Evolutionary conservation across 1,140 invertebrate species (phyloP).

Genomic region (Plectrocnemia conspersa): DNA sequence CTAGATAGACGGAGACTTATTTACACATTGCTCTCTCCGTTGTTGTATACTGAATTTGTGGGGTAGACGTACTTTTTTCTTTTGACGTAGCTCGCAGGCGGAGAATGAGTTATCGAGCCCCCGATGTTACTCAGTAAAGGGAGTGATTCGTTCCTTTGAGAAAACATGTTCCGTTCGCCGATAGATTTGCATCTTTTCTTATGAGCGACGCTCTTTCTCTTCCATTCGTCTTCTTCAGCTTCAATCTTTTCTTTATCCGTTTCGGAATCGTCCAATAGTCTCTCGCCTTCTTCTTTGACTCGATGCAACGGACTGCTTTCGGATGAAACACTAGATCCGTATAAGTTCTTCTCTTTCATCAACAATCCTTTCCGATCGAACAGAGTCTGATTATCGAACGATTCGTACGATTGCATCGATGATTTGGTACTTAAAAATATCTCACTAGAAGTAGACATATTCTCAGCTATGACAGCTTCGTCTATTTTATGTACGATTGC

Average conservation of each 20-base stretch:
- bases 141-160: slow-evolving; percentile 50
- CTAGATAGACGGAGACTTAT: too few species aligned
- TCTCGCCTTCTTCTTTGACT: slow-evolving; percentile 29
- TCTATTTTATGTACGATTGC: slow-evolving; percentile 4
- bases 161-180: slow-evolving; percentile 45
- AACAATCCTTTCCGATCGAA: slow-evolving; percentile 22
- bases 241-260: slow-evolving; percentile 41
- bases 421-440: slow-evolving; percentile 35
- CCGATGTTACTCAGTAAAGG: slow-evolving; percentile 52
- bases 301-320: slow-evolving; percentile 45
- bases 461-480: slow-evolving; percentile 2
- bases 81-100: slow-evolving; percentile 54
- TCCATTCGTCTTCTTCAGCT: slow-evolving; percentile 43
- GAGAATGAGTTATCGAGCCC: slow-evolving; percentile 45
- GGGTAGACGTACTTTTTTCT: slow-evolving; percentile 60
- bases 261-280: slow-evolving; percentile 39
- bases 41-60: slow-evolving; percentile 47
- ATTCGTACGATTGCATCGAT: slow-evolving; percentile 38
- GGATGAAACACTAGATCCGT: slow-evolving; percentile 31
- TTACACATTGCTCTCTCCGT: slow-evolving; percentile 55
- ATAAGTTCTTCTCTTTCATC: slow-evolving; percentile 26
- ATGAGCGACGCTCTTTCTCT: slow-evolving; percentile 42
- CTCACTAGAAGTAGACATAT: slow-evolving; percentile 33
- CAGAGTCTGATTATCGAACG: slow-evolving; percentile 22
- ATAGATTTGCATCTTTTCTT: slow-evolving; percentile 48